These are phyloP conservation scores for Epizoanthus rinbou DNA, from an alignment of 92 coral and sea anemone genomes.

Conservation along the genomic window DNA sequence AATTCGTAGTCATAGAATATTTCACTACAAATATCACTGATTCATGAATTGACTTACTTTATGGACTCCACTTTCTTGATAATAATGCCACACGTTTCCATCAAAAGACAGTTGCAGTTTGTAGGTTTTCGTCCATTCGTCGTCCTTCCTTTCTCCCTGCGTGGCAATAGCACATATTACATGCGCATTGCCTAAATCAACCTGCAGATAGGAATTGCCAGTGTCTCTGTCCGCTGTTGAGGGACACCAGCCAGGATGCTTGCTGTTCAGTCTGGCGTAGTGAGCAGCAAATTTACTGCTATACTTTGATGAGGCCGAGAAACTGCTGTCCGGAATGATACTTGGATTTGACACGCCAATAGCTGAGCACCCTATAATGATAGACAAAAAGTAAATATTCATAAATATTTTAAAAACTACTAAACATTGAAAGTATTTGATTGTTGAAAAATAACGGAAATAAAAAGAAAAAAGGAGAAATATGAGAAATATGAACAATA, in stretches of 20 bases:
- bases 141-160: not conserved
- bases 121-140: constrained; percentile 5
- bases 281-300: not conserved
- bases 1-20: too few species aligned
- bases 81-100: not conserved
- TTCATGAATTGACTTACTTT: not conserved
- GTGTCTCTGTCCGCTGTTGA: not conserved
- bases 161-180: not conserved
- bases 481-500: too few species aligned
- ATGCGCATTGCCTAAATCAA: not conserved
- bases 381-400: too few species aligned
- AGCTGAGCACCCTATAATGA: not conserved
- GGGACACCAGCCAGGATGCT: not conserved
- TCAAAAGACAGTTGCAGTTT: not conserved
- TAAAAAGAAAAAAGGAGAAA: too few species aligned
- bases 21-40: not conserved
- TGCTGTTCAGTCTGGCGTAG: not conserved
- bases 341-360: not conserved
- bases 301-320: not conserved
- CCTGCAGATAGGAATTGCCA: not conserved
- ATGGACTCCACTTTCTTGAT: not conserved
- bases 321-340: not conserved
- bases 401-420: too few species aligned
- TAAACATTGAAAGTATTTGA: too few species aligned
- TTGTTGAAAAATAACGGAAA: too few species aligned